A percentile compares a stretch with the other conserved stretches of the same genome.
Conservation (phyloP, 2,113 vertebrate genomes). For the Misgurnus anguillicaudatus region DNA sequence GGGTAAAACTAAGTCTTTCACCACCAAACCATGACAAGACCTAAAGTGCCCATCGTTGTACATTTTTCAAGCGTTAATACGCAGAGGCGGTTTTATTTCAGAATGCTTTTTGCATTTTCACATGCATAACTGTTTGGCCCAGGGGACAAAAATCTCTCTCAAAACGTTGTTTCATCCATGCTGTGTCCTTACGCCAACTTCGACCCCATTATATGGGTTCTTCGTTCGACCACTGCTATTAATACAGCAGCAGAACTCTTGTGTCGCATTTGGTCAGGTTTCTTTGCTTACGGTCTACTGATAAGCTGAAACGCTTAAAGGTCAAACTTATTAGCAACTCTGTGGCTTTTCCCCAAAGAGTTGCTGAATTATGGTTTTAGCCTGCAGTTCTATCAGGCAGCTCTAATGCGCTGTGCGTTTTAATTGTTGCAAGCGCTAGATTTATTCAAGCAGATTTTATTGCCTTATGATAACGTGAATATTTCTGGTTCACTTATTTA, state of each 20-base stretch:
- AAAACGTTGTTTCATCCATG: background rate
- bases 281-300: constrained; percentile 24
- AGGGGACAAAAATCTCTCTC: background rate
- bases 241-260: constrained; percentile 15
- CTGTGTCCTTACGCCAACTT: constrained; percentile 29
- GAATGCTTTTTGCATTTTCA: constrained; percentile 11
- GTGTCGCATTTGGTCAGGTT: constrained; percentile 36
- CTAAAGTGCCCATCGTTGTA: constrained; percentile 19
- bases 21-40: background rate
- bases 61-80: constrained; percentile 3
- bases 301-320: constrained; percentile 40
- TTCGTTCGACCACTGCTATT: constrained; percentile 4
- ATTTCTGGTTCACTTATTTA: too few relatives aligned
- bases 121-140: constrained; percentile 10
- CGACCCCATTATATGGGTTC: constrained; percentile 13
- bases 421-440: background rate
- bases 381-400: constrained; percentile 18
- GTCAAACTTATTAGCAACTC: constrained; percentile 52
- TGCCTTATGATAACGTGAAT: background rate
- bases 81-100: constrained; percentile 4
- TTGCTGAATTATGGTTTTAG: background rate
- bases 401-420: background rate
- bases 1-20: constrained; percentile 22
- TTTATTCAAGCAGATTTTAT: background rate
- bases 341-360: constrained; percentile 1